phyloP scores from a whole-genome alignment of 2,888 invertebrate genomes.

The Drosophila longiperda region DNA sequence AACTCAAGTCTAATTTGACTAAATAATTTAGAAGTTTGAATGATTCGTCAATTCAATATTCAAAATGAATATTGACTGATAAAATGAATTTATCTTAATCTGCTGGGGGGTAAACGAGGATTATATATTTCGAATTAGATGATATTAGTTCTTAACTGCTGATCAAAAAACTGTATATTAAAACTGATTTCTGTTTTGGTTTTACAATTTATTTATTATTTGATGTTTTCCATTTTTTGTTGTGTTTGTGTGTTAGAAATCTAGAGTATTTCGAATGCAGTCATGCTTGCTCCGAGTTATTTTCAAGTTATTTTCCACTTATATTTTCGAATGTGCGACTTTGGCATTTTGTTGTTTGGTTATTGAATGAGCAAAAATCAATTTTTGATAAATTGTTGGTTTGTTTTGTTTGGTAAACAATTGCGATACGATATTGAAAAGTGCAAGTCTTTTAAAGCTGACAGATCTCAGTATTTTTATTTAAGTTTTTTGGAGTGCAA shows the following conservation, averaged over 20 bases:
- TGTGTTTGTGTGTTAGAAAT: neutral
- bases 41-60: neutral
- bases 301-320: constrained; percentile 20
- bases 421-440: constrained; percentile 10
- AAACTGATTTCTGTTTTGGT: neutral
- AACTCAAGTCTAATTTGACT: neutral
- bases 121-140: neutral
- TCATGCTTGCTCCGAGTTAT: neutral
- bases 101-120: neutral
- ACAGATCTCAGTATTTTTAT: constrained; percentile 18
- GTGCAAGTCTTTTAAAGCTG: constrained; percentile 11
- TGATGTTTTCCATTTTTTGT: neutral
- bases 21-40: neutral
- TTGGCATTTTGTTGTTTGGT: constrained; percentile 29
- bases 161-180: neutral
- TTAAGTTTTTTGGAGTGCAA: neutral
- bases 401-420: constrained; percentile 17
- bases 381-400: constrained; percentile 17
- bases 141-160: neutral
- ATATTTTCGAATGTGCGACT: constrained; percentile 21
- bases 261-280: constrained; percentile 25
- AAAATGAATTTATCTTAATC: neutral
- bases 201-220: neutral
- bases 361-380: constrained; percentile 40
- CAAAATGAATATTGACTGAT: neutral